These are phyloP conservation scores for Gobio occitaniae DNA, from an alignment of 2,797 vertebrate species.

Conservation along the genomic window DNA sequence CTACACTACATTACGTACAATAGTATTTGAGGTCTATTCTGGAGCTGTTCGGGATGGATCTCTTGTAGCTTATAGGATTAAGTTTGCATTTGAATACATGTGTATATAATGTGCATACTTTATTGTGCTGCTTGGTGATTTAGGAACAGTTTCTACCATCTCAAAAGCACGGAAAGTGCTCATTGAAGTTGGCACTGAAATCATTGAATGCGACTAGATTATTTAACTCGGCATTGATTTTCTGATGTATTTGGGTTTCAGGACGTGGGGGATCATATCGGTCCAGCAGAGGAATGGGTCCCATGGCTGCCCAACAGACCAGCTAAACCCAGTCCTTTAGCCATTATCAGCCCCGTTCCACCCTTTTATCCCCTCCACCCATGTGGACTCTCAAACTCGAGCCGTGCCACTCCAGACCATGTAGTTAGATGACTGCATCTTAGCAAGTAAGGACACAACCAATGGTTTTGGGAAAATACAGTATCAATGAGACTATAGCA, in stretches of 20 bases:
- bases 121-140: not conserved
- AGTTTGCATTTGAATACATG: not conserved
- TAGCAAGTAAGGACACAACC: conserved; percentile 42
- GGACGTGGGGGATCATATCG: conserved; percentile 65
- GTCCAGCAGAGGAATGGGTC: conserved; percentile 58
- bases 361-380: conserved; percentile 8
- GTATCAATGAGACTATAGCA: conserved; percentile 44
- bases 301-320: conserved; percentile 59
- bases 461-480: conserved; percentile 11
- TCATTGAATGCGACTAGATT: not conserved
- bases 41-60: not conserved
- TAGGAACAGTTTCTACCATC: not conserved
- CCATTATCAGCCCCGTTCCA: conserved; percentile 7
- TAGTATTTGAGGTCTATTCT: not conserved
- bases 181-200: not conserved
- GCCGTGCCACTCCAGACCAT: conserved; percentile 30
- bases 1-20: no score
- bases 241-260: conserved; percentile 61
- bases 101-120: not conserved
- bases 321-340: conserved; percentile 54
- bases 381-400: conserved; percentile 20
- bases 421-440: conserved; percentile 40
- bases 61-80: not conserved
- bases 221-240: not conserved
- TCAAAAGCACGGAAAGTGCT: not conserved